Base-by-base conservation (phyloP, 2,113 vertebrate species). In the Myiopsitta monachus region DNA sequence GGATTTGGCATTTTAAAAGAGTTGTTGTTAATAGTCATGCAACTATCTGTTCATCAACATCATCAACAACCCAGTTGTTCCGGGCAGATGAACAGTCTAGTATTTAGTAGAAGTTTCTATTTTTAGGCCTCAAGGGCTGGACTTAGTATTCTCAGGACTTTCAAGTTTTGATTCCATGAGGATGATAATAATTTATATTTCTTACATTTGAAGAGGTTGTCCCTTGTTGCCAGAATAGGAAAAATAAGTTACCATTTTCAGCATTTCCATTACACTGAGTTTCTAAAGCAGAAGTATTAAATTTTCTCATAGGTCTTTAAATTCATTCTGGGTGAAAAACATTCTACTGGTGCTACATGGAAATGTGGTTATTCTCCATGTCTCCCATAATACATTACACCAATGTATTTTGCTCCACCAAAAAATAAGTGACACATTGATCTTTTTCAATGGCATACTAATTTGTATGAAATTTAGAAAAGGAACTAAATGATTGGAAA, bases 21-120 rank as follows among this genome's bases (percentile, higher is more conserved):
- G 6, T 21, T 59, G 24, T 44, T 10, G 0, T 0, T 67, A 11
- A 64, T 10, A 86, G n/a, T 38, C 1, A 3, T 10, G n/a, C n/a
- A n/a, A n/a, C n/a, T n/a, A n/a, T n/a, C n/a, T n/a, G n/a, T n/a
- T n/a, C n/a, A n/a, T n/a, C n/a, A n/a, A n/a, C n/a, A n/a, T n/a
- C n/a, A n/a, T n/a, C n/a, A n/a, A n/a, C n/a, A n/a, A n/a, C 44
- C 26, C 1, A 3, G 21, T 31, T 36, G 27, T 31, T 63, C 38
- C 22, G 28, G 30, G 19, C n/a, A 30, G 21, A 9, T 21, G 46
- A 64, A 28, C 14, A n/a, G n/a, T n/a, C 23, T n/a, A 4, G 4
- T 28, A 3, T 33, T 55, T n/a, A 44, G 49, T 43, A 30, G 27
- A 59, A 52, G 49, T 46, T 70, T 6, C 64, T 44, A 10, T 66